A percentile compares a stretch with the other conserved stretches of the same genome.
These are phyloP conservation scores for Alexandromys fortis DNA, from an alignment of 2,113 vertebrate genomes.

Conservation along the genomic window DNA sequence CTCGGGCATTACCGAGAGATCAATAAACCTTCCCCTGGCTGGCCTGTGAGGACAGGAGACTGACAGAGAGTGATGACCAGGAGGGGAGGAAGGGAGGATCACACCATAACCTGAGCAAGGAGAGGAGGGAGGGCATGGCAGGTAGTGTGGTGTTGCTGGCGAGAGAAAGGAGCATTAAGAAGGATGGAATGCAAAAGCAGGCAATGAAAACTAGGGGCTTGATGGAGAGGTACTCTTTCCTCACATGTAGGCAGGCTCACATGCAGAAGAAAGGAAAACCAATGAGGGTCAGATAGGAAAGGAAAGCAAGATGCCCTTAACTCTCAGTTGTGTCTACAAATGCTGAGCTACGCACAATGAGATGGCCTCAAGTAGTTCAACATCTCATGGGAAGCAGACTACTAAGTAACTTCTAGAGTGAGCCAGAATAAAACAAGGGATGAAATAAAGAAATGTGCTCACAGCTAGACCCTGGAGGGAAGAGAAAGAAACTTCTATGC, in stretches of 20 bases:
- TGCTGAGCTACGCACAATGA: not conserved
- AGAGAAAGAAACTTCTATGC: not conserved
- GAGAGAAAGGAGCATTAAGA: not conserved
- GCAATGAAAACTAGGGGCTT: not conserved
- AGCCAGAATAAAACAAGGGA: not conserved
- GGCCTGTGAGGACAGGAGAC: slow-evolving; percentile 51
- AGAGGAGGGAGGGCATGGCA: fast-evolving
- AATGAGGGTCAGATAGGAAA: not conserved
- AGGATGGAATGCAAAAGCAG: not conserved
- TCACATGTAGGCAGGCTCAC: not conserved
- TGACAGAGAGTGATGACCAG: slow-evolving; percentile 72
- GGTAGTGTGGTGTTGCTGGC: fast-evolving
- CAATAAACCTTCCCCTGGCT: not conserved
- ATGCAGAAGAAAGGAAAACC: not conserved
- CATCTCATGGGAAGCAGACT: not conserved
- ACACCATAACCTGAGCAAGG: not conserved
- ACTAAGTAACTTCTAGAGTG: not conserved
- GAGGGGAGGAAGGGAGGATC: not conserved
- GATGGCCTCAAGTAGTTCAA: too few relatives aligned
- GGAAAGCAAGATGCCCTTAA: not conserved
- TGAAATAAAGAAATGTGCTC: not conserved
- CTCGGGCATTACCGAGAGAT: not conserved
- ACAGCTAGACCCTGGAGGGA: not conserved
- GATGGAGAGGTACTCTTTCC: not conserved
- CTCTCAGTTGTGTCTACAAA: too few relatives aligned